phyloP scores from a whole-genome alignment of 2,797 vertebrate genomes.

The Enteromius mattozi region DNA sequence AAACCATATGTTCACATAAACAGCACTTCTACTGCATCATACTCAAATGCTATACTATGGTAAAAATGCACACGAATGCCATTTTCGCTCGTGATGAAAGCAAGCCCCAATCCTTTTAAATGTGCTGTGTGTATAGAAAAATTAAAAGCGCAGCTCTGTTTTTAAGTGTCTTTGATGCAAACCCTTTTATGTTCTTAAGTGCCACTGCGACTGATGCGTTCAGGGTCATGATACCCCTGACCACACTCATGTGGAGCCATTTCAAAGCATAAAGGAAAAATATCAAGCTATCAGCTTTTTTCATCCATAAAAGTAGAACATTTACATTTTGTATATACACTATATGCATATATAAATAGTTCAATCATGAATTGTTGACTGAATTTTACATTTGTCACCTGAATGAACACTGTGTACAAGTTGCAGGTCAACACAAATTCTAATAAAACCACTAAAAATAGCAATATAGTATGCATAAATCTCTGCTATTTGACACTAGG shows the following conservation, averaged over 20 bases:
- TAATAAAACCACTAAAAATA: background rate
- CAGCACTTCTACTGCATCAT: background rate
- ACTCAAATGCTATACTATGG: background rate
- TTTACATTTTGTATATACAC: background rate
- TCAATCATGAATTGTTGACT: background rate
- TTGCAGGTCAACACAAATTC: background rate
- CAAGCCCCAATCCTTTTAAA: constrained; percentile 33
- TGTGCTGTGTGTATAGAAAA: constrained; percentile 8
- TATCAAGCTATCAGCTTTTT: background rate
- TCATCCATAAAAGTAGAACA: background rate
- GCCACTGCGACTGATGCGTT: constrained; percentile 14
- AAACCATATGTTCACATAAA: constrained; percentile 58
- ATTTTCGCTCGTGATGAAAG: constrained; percentile 36
- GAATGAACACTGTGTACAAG: background rate
- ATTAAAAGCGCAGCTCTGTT: constrained; percentile 41
- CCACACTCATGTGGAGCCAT: background rate
- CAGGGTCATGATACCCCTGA: constrained; percentile 13
- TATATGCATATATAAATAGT: too few relatives aligned
- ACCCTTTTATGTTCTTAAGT: constrained; percentile 53
- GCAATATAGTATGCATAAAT: background rate
- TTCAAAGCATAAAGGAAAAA: constrained; percentile 3
- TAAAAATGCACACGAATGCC: background rate
- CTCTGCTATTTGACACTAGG: background rate
- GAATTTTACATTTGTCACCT: background rate
- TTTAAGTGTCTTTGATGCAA: constrained; percentile 44